phyloP scores from a whole-genome alignment of 2,113 vertebrate species.

The Geococcyx californianus region DNA sequence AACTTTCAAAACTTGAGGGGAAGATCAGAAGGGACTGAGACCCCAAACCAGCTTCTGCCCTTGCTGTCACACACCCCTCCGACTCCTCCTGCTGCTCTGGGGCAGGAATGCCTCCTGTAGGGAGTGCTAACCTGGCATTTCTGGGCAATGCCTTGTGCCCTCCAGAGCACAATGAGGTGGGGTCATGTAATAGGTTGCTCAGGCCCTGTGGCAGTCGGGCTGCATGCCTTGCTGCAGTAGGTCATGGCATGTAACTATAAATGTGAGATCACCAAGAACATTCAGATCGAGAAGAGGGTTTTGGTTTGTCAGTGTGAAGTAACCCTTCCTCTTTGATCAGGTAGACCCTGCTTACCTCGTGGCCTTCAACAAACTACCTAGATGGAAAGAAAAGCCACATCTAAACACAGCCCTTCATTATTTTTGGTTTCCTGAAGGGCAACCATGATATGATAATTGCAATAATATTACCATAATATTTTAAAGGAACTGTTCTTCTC shows the following conservation, averaged over 20 bases:
- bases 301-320: neutral
- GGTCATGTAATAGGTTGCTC: neutral
- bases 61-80: neutral
- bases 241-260: no score
- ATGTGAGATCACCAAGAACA: neutral
- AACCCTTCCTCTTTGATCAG: neutral
- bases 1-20: neutral
- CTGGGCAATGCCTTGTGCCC: neutral
- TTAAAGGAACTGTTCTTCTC: neutral
- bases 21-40: neutral
- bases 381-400: neutral
- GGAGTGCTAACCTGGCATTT: neutral
- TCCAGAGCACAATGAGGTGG: neutral
- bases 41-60: fast-evolving
- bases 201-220: fast-evolving
- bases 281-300: fast-evolving
- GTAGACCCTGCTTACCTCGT: neutral
- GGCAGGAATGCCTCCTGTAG: fast-evolving
- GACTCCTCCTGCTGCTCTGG: fast-evolving
- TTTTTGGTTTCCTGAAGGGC: neutral
- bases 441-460: neutral
- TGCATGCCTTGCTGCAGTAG: neutral
- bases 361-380: neutral
- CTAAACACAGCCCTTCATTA: neutral
- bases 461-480: neutral